A percentile compares a stretch with the other conserved stretches of the same genome.
Conservation (phyloP, 2,113 vertebrate species). For the Scophthalmus maximus region DNA sequence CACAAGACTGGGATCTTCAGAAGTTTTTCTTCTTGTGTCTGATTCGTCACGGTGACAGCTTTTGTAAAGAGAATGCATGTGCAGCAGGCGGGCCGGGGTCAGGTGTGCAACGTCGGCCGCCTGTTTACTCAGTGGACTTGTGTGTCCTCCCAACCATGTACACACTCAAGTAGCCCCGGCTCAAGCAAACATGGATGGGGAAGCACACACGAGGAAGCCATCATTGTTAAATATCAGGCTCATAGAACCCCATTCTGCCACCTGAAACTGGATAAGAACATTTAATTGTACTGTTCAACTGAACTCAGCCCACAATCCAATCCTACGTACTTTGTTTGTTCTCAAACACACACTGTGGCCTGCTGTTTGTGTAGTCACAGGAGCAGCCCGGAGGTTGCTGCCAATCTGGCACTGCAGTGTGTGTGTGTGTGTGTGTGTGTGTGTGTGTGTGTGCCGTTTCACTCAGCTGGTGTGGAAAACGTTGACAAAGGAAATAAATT, state of each 20-base stretch:
- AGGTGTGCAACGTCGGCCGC: conserved; percentile 41
- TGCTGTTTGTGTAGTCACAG: conserved; percentile 39
- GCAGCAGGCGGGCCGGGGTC: conserved; percentile 20
- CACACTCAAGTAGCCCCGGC: conserved; percentile 24
- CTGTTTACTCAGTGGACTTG: conserved; percentile 59
- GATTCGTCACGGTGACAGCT: conserved; percentile 57
- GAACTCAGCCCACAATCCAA: conserved; percentile 8
- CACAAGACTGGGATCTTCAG: conserved; percentile 36
- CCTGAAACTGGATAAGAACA: conserved; percentile 27
- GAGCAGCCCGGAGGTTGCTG: conserved; percentile 46
- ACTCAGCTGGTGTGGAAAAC: conserved; percentile 46
- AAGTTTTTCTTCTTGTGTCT: conserved; percentile 28
- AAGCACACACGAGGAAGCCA: conserved; percentile 1
- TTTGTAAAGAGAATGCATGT: conserved; percentile 28
- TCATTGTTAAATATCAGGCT: conserved; percentile 3
- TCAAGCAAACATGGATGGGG: conserved; percentile 33
- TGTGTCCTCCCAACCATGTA: conserved; percentile 32
- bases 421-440: conserved; percentile 28
- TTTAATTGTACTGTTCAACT: conserved; percentile 10
- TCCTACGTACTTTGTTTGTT: conserved; percentile 29
- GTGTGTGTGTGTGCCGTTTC: conserved; percentile 29
- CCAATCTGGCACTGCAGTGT: no score
- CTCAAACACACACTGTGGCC: conserved; percentile 17
- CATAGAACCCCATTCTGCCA: not conserved
- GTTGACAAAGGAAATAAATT: conserved; percentile 72